A percentile compares a stretch with the other conserved stretches of the same genome.
Conservation (phyloP, 2,888 invertebrate species). For the Heliconius sara region DNA sequence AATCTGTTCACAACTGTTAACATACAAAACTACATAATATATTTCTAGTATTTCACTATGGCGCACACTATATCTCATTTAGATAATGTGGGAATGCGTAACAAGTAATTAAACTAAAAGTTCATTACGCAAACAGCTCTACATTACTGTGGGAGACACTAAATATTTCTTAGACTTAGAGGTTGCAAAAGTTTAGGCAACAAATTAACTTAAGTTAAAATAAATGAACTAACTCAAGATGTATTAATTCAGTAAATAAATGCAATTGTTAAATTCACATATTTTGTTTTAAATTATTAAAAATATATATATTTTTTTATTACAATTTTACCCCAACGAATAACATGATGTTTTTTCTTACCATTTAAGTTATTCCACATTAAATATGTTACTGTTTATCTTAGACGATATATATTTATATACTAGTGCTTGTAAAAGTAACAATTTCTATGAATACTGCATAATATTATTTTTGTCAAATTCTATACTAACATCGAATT, state of each 20-base stretch:
- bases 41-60: neutral
- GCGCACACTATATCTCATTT: constrained; percentile 3
- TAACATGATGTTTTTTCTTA: no score
- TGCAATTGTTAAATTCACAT: neutral
- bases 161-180: constrained; percentile 35
- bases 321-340: no score
- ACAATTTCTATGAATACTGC: no score
- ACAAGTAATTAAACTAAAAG: constrained; percentile 41
- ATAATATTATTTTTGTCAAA: no score
- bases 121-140: constrained; percentile 30
- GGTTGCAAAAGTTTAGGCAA: constrained; percentile 30
- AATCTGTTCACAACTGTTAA: no score
- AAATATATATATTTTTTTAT: no score
- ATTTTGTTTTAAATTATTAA: neutral
- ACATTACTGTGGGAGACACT: constrained; percentile 23
- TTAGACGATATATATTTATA: no score
- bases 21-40: neutral
- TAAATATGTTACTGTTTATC: no score
- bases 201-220: constrained; percentile 18
- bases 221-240: neutral
- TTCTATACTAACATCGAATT: no score
- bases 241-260: constrained; percentile 2
- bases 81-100: constrained; percentile 8
- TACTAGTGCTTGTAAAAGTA: no score
- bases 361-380: no score